A percentile compares a stretch with the other conserved stretches of the same genome.
Conservation (phyloP, 2,888 invertebrate genomes). For the Macaria liturata region DNA sequence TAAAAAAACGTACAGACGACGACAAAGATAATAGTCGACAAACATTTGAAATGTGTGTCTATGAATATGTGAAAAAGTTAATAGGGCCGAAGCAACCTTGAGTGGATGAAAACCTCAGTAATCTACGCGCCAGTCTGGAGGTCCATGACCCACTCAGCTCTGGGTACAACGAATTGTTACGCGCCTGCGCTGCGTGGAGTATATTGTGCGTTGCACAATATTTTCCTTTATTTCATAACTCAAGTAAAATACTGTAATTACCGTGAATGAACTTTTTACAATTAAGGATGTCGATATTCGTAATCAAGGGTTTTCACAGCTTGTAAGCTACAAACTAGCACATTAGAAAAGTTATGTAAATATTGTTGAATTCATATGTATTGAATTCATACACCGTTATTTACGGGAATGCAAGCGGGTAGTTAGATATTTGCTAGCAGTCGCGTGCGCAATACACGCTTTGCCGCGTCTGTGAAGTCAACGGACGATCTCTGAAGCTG, state of each 20-base stretch:
- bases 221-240: conserved; percentile 32
- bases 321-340: too few relatives aligned
- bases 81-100: conserved; percentile 42
- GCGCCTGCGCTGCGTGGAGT: conserved; percentile 20
- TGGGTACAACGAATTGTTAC: conserved; percentile 40
- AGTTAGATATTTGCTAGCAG: neutral
- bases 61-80: conserved; percentile 30
- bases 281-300: too few relatives aligned
- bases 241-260: neutral
- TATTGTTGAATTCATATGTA: too few relatives aligned
- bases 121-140: conserved; percentile 55
- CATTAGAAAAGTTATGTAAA: too few relatives aligned
- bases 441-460: neutral
- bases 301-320: too few relatives aligned
- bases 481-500: conserved; percentile 57
- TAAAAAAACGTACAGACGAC: neutral
- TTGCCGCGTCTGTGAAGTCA: conserved; percentile 3
- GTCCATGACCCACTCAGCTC: conserved; percentile 52
- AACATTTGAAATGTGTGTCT: conserved; percentile 4
- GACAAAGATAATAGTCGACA: conserved; percentile 8
- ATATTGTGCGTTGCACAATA: conserved; percentile 33
- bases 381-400: too few relatives aligned
- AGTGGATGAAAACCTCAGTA: conserved; percentile 46
- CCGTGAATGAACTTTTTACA: too few relatives aligned
- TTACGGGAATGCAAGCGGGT: neutral